Evolutionary conservation across 2,113 vertebrate species (phyloP), one percentile per base, ranked within the genome.

Genomic region (Bujurquina vittata): DNA sequence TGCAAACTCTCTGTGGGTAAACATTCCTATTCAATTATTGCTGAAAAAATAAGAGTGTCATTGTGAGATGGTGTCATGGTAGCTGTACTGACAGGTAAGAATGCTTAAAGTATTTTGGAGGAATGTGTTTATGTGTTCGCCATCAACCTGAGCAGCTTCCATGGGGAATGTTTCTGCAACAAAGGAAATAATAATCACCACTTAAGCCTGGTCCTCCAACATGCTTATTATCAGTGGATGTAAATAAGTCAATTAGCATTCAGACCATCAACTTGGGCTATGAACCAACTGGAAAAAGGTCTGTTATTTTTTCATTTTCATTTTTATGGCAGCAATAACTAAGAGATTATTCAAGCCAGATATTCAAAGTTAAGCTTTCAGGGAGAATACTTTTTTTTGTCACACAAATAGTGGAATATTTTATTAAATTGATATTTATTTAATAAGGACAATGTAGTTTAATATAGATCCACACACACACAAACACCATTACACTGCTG

Each of bases 161-260:
- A 80, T 58, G 29, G 87, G 90, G 40, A 56, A 79, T 69, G 46
- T 31, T 80, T 75, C 69, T 75, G 43, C 67, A 83, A 58, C 31
- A 92, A 86, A 90, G 74, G 43, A 87, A 89, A 88, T 72, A 83
- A 86, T 85, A 91, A 90, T 85, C 85, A 87, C 75, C 75, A 72
- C 80, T 84, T 90, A 83, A 75, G 87, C 78, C 43, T 17, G 33
- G 69, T 33, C 77, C 87, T 91, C 52, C 79, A 75, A 77, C 55
- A 33, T 40, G 49, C 67, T 80, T 79, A 79, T 86, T 90, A 87
- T 80, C 61, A 84, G 43, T 22, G 40, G 37, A 82, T 80, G 75
- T 82, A 79, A 92, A 87, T 76, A 79, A 80, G 72, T 77, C 40
- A 77, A 63, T 87, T 86, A 83, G 79, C 69, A 92, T 84, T 79